phyloP scores from a whole-genome alignment of 2,888 invertebrate genomes.

The Stenodera caucasica region DNA sequence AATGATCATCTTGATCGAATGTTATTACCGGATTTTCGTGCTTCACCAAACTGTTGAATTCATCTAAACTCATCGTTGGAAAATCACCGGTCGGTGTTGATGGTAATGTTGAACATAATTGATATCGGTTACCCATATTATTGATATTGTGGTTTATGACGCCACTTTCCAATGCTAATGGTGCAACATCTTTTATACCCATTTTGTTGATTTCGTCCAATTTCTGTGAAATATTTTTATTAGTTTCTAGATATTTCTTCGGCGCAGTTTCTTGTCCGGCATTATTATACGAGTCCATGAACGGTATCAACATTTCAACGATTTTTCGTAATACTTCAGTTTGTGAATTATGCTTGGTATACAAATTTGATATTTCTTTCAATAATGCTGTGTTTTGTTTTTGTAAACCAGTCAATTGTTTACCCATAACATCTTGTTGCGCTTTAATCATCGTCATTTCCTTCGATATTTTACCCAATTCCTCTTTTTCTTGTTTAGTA shows the following conservation, averaged over 20 bases:
- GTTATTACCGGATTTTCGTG: background rate
- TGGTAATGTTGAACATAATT: background rate
- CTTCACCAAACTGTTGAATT: background rate
- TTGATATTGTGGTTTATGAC: background rate
- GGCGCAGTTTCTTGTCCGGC: background rate
- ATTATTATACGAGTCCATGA: constrained; percentile 25
- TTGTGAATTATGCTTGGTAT: constrained; percentile 37
- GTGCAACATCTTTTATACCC: background rate
- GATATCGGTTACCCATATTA: background rate
- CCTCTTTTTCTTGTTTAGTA: constrained; percentile 7
- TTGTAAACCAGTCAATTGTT: constrained; percentile 35
- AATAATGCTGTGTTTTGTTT: constrained; percentile 41
- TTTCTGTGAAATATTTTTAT: background rate
- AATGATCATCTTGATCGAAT: background rate
- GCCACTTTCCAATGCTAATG: background rate
- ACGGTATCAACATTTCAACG: constrained; percentile 43
- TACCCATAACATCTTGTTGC: constrained; percentile 34
- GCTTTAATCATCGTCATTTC: constrained; percentile 35
- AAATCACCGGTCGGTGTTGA: background rate
- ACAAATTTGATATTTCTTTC: constrained; percentile 38
- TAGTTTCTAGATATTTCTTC: background rate
- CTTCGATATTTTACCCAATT: constrained; percentile 30
- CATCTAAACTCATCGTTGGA: background rate
- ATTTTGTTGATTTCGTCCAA: background rate
- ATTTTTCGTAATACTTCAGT: constrained; percentile 35